Conservation (phyloP, 2,797 vertebrate genomes). For the Chelon auratus region DNA sequence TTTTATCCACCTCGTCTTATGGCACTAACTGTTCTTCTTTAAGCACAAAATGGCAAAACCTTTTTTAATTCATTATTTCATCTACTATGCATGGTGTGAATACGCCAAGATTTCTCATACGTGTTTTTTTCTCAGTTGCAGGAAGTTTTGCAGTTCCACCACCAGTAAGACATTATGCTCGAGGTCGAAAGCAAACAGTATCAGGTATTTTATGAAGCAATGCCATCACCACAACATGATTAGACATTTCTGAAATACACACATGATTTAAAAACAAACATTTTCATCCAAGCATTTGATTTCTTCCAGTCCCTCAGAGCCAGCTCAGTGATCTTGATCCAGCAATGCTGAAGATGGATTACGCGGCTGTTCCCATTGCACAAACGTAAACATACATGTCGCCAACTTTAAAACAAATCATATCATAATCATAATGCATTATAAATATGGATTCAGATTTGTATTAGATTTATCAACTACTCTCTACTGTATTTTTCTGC, state of each 20-base stretch:
- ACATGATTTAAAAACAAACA: background rate
- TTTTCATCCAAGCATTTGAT: constrained; percentile 1
- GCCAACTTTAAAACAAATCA: background rate
- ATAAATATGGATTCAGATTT: background rate
- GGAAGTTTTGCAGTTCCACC: constrained; percentile 68
- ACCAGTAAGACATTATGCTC: constrained; percentile 85
- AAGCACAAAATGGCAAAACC: background rate
- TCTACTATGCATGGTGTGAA: background rate
- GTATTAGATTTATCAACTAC: background rate
- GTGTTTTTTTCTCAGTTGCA: constrained; percentile 56
- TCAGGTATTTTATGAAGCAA: constrained; percentile 75
- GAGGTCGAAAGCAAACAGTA: constrained; percentile 67
- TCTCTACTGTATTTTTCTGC: constrained; percentile 35
- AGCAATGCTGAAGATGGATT: constrained; percentile 88
- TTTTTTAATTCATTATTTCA: background rate
- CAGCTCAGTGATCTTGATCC: constrained; percentile 88
- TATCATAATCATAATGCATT: background rate
- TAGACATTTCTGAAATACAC: background rate
- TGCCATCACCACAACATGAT: background rate
- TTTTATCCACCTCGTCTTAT: background rate
- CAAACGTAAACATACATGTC: constrained; percentile 83
- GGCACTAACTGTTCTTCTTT: background rate
- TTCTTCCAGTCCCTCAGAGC: constrained; percentile 80
- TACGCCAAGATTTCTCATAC: background rate
- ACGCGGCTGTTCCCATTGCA: constrained; percentile 83